A percentile compares a stretch with the other conserved stretches of the same genome.
phyloP scores from a whole-genome alignment of 2,113 vertebrate genomes.

The Mixornis gularis region DNA sequence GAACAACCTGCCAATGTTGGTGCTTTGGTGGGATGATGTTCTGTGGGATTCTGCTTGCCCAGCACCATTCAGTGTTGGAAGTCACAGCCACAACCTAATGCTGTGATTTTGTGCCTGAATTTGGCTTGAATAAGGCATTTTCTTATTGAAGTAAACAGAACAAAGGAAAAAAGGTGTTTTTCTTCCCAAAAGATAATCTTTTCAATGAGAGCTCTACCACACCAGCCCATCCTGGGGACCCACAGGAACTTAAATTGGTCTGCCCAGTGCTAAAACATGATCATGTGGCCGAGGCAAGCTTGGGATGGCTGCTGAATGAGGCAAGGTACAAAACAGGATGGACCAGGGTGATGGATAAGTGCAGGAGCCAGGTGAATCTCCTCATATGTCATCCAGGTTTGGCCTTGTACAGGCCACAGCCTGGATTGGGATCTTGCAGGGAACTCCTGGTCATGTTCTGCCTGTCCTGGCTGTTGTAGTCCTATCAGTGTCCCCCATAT shows the following conservation, averaged over 20 bases:
- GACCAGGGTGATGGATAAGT: background rate
- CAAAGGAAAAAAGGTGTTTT: background rate
- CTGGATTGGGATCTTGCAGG: background rate
- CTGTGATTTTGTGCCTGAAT: background rate
- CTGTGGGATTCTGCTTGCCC: background rate
- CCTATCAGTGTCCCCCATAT: accelerated
- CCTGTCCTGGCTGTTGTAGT: background rate
- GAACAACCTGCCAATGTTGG: background rate
- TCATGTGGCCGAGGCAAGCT: background rate
- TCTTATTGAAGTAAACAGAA: background rate
- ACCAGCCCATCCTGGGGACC: background rate
- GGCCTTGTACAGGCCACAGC: background rate
- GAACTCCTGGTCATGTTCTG: background rate
- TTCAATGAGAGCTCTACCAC: background rate
- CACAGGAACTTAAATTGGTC: background rate
- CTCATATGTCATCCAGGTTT: background rate
- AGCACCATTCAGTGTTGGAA: background rate
- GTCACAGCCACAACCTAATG: background rate
- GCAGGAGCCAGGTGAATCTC: background rate
- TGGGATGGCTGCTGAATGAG: background rate
- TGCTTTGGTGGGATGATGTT: background rate
- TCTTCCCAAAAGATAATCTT: background rate
- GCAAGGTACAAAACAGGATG: background rate
- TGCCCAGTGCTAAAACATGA: background rate
- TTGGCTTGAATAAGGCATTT: background rate